These are phyloP conservation scores for Cyrtodaria siliqua DNA, from an alignment of 2,888 invertebrate species.

Conservation along the genomic window DNA sequence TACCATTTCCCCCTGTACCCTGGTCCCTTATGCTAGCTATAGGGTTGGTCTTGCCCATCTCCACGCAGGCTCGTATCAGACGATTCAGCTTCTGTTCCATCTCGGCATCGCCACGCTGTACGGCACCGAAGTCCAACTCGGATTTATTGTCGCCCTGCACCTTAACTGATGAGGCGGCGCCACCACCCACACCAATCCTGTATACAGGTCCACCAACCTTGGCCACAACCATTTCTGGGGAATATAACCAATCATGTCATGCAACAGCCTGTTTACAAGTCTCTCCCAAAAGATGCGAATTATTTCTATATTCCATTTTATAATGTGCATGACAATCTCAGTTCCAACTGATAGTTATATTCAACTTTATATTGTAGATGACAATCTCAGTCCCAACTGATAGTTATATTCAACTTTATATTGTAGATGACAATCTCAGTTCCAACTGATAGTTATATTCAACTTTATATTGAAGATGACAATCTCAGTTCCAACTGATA, in stretches of 20 bases:
- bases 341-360: too few species aligned
- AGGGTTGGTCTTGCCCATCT: slow-evolving; percentile 92
- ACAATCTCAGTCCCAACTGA: too few species aligned
- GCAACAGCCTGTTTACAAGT: neutral
- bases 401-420: too few species aligned
- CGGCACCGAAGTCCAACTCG: slow-evolving; percentile 97
- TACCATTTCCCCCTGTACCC: slow-evolving; percentile 96
- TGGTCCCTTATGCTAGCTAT: slow-evolving; percentile 99
- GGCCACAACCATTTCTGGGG: slow-evolving; percentile 93
- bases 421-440: too few species aligned
- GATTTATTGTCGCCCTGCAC: slow-evolving; percentile 95
- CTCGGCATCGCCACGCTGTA: slow-evolving; percentile 98
- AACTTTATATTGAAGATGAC: too few species aligned
- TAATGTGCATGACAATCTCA: too few species aligned
- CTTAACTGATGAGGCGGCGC: slow-evolving; percentile 98
- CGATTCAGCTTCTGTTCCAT: slow-evolving; percentile 99
- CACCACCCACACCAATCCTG: slow-evolving; percentile 99
- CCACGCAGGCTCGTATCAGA: slow-evolving; percentile 96
- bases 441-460: too few species aligned
- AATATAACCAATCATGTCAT: too few species aligned
- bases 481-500: too few species aligned
- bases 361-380: too few species aligned
- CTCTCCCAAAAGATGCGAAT: too few species aligned
- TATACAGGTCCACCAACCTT: slow-evolving; percentile 99
- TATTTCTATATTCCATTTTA: too few species aligned